Percentiles rank a stretch among this genome's conserved stretches.
Evolutionary conservation across 1,140 invertebrate species (phyloP).

Genomic region (Maconellicoccus hirsutus): DNA sequence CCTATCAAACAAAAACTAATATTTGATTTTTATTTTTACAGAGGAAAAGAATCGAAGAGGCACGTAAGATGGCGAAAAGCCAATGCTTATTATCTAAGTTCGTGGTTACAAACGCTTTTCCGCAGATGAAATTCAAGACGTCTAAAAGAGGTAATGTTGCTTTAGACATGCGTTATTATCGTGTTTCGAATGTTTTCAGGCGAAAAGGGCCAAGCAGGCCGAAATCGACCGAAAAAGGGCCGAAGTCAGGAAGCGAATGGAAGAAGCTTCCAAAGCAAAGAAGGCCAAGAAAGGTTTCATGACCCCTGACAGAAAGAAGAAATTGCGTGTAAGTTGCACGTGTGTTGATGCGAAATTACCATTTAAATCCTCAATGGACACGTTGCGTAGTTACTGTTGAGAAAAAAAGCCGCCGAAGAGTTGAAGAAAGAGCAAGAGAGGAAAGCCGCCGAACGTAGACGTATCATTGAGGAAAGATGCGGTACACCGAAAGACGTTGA

Average conservation of each 20-base stretch:
- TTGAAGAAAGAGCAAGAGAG: conserved; percentile 98
- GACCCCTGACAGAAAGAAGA: conserved; percentile 97
- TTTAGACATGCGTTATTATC: too few species aligned
- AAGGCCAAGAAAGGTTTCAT: conserved; percentile 97
- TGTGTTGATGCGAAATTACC: too few species aligned
- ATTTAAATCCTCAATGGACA: neutral
- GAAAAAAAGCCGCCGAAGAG: conserved; percentile 99
- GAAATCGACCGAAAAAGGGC: conserved; percentile 89
- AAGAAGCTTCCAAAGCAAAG: conserved; percentile 88
- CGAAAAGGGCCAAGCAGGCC: conserved; percentile 87
- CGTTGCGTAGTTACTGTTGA: conserved; percentile 69
- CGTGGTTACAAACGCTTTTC: too few species aligned
- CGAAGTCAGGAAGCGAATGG: conserved; percentile 89
- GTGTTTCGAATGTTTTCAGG: conserved; percentile 31
- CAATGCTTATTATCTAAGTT: neutral
- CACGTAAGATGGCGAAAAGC: conserved; percentile 13
- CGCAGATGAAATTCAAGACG: too few species aligned
- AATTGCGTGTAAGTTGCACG: conserved; percentile 68
- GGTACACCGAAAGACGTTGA: conserved; percentile 81
- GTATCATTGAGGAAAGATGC: conserved; percentile 90
- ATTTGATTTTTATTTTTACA: neutral
- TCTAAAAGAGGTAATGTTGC: neutral
- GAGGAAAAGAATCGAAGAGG: conserved; percentile 15
- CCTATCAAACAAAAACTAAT: neutral
- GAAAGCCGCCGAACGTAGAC: conserved; percentile 94